phyloP scores from a whole-genome alignment of 2,888 invertebrate genomes.

The Eucera pruinosa region DNA sequence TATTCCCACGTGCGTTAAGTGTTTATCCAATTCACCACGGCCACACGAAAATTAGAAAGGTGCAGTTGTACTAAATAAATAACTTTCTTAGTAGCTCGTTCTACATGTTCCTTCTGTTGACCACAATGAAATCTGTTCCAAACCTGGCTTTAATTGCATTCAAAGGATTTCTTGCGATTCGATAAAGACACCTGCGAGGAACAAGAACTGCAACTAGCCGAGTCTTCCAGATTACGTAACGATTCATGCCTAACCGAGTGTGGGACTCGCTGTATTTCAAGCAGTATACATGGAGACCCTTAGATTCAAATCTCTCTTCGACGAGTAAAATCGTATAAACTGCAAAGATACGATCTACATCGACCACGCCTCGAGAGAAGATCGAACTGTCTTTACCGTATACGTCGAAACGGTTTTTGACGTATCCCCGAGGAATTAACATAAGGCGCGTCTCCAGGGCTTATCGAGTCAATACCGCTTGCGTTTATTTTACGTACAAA shows the following conservation, averaged over 20 bases:
- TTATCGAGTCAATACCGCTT: constrained; percentile 54
- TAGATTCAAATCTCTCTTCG: constrained; percentile 62
- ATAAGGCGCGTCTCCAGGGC: constrained; percentile 60
- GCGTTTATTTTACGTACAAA: constrained; percentile 59
- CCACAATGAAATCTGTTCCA: constrained; percentile 54
- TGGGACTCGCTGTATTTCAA: constrained; percentile 63
- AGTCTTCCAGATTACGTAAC: constrained; percentile 71
- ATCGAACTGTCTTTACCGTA: constrained; percentile 67
- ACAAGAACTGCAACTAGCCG: constrained; percentile 61
- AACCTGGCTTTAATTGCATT: constrained; percentile 64
- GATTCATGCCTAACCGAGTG: constrained; percentile 65
- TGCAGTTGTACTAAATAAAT: constrained; percentile 46
- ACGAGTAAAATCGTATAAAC: constrained; percentile 69
- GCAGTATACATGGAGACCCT: constrained; percentile 43
- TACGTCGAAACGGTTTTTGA: constrained; percentile 68
- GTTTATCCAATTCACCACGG: constrained; percentile 30
- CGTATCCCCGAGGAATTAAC: constrained; percentile 63
- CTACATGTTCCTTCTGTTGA: constrained; percentile 51
- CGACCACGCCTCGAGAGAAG: constrained; percentile 66
- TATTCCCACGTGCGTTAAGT: constrained; percentile 47
- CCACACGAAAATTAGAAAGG: constrained; percentile 50
- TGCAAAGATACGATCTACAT: constrained; percentile 64
- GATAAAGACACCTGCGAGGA: constrained; percentile 69
- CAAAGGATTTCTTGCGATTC: constrained; percentile 59
- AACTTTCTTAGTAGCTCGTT: constrained; percentile 40